These are phyloP conservation scores for Drosophila mettleri DNA, from an alignment of 2,888 invertebrate species.

Conservation along the genomic window DNA sequence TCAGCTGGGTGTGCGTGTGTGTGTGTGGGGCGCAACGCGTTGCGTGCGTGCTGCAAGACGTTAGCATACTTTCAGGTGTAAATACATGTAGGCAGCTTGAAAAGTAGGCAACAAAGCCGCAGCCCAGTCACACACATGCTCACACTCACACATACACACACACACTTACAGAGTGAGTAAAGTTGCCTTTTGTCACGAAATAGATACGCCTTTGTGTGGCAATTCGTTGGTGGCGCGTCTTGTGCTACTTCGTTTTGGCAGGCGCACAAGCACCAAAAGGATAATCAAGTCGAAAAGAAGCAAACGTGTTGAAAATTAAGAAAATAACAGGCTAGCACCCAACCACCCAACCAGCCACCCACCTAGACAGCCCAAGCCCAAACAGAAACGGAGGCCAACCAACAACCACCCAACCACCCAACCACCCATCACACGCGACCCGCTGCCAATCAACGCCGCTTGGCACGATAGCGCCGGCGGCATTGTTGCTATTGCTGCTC, in stretches of 20 bases:
- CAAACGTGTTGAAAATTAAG: constrained; percentile 79
- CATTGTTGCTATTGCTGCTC: constrained; percentile 23
- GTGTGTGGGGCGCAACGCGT: constrained; percentile 28
- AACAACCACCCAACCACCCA: constrained; percentile 13
- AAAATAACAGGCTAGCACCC: constrained; percentile 67
- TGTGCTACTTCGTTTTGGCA: constrained; percentile 50
- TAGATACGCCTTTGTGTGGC: constrained; percentile 71
- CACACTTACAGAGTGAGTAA: constrained; percentile 39
- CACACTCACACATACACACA: constrained; percentile 13
- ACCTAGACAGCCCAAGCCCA: constrained; percentile 4
- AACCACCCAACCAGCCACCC: constrained; percentile 13
- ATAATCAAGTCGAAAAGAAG: constrained; percentile 67
- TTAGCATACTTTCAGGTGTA: constrained; percentile 81
- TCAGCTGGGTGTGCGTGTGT: neutral
- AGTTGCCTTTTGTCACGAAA: constrained; percentile 82
- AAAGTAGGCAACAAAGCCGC: constrained; percentile 55
- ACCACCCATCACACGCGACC: constrained; percentile 42
- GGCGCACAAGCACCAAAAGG: constrained; percentile 43
- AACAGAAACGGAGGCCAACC: too few species aligned
- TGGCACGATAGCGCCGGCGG: constrained; percentile 53
- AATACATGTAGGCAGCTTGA: constrained; percentile 67
- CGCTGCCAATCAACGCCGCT: constrained; percentile 69
- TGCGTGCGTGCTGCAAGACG: constrained; percentile 82
- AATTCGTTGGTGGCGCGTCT: constrained; percentile 53
- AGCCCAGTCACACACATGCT: constrained; percentile 33